Evolutionary conservation across 2,113 vertebrate genomes (phyloP).

Genomic region (Hipposideros armiger): DNA sequence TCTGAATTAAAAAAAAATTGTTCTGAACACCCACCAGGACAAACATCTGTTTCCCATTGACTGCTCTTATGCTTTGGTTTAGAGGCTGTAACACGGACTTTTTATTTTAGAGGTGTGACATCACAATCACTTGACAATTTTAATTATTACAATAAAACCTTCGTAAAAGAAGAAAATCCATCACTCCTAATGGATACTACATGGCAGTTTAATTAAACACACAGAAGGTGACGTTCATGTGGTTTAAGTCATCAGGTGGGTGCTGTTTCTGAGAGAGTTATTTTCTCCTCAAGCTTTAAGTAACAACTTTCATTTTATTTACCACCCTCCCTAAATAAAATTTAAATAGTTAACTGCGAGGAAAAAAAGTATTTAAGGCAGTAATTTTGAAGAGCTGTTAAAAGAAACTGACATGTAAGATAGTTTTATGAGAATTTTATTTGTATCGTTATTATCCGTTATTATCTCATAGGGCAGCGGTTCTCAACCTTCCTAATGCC

Average conservation of each 20-base stretch:
- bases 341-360: not conserved
- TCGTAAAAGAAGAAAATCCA: slow-evolving; percentile 36
- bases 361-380: slow-evolving; percentile 17
- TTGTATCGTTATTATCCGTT: not conserved
- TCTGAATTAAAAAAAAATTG: not conserved
- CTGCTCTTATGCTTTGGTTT: slow-evolving; percentile 25
- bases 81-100: not conserved
- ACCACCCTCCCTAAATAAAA: not conserved
- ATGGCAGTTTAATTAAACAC: not conserved
- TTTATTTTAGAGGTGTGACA: slow-evolving; percentile 14
- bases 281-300: not conserved
- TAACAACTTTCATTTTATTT: not conserved
- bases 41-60: slow-evolving; percentile 64
- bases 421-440: not conserved
- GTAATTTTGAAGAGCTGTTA: slow-evolving; percentile 41
- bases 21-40: slow-evolving; percentile 39
- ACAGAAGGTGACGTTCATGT: not conserved
- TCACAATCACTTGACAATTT: slow-evolving; percentile 26
- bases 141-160: slow-evolving; percentile 20
- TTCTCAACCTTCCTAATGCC: too few relatives aligned
- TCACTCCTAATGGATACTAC: not conserved
- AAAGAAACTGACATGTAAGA: not conserved
- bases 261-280: not conserved
- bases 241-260: not conserved
- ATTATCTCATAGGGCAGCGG: not conserved